phyloP scores from a whole-genome alignment of 92 coral and sea anemone genomes.

The Blastomussa wellsi region DNA sequence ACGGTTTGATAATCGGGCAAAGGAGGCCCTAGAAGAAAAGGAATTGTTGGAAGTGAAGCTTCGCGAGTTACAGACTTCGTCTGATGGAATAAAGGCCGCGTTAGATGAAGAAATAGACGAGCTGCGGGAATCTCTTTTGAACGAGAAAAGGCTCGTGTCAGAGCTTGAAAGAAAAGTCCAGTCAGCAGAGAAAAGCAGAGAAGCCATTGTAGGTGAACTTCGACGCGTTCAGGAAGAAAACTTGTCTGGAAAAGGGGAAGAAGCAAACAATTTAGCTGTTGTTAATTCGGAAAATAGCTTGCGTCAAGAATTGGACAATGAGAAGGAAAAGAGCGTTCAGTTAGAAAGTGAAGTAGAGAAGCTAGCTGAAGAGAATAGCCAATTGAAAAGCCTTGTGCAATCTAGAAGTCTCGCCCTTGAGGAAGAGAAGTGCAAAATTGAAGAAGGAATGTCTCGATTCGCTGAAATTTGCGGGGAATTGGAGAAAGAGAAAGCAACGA shows the following conservation, averaged over 20 bases:
- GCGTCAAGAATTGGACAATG: not conserved
- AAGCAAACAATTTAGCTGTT: not conserved
- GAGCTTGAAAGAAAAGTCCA: conserved; percentile 25
- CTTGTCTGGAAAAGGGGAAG: not conserved
- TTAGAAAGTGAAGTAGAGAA: not conserved
- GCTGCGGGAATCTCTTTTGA: conserved; percentile 13
- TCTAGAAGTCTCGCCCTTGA: not conserved
- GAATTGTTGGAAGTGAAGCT: conserved; percentile 17
- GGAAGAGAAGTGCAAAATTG: conserved; percentile 3
- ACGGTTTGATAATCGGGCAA: not conserved
- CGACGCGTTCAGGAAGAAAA: conserved; percentile 13
- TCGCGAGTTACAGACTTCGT: not conserved
- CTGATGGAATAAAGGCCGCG: conserved; percentile 2
- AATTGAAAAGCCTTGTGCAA: conserved; percentile 14
- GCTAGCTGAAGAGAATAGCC: not conserved
- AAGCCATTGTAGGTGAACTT: conserved; percentile 19
- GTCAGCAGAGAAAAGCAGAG: not conserved
- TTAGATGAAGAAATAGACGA: conserved; percentile 25
- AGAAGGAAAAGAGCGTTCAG: not conserved
- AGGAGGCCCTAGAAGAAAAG: not conserved
- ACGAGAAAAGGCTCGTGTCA: conserved; percentile 25
- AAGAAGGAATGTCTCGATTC: conserved; percentile 6
- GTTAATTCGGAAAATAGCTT: not conserved
- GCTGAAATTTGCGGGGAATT: conserved; percentile 8
- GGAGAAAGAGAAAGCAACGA: conserved; percentile 3